Conservation (phyloP, 2,797 vertebrate genomes). For the Mycteria americana region DNA sequence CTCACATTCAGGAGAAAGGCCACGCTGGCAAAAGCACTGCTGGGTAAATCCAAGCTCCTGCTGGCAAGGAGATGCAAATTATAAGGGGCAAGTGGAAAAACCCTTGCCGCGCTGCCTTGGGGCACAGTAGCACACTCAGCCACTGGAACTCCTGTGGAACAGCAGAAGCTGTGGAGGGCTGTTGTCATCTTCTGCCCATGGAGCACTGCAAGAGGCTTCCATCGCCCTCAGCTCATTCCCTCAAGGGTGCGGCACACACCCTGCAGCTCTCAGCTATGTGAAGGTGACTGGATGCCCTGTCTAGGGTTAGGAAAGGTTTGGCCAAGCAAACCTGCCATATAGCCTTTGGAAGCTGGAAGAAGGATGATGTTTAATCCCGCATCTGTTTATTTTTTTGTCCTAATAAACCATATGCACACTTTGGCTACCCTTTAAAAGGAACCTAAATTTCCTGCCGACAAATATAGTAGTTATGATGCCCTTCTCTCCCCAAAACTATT, state of each 20-base stretch:
- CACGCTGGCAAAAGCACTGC: neutral
- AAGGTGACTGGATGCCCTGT: rapidly evolving
- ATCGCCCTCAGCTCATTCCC: neutral
- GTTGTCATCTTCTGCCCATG: neutral
- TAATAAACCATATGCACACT: neutral
- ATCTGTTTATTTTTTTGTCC: neutral
- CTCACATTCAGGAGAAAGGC: neutral
- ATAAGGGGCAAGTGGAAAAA: neutral
- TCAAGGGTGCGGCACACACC: neutral
- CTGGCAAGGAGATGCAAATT: neutral
- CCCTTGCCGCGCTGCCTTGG: neutral
- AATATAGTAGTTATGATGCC: neutral
- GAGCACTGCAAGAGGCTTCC: neutral
- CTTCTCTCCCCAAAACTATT: neutral
- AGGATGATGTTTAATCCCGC: neutral
- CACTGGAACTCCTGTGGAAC: neutral
- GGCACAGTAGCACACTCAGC: neutral
- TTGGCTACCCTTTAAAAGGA: neutral
- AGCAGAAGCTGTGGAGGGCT: neutral
- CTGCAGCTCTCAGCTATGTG: neutral
- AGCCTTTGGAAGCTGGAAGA: neutral
- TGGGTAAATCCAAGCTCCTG: neutral
- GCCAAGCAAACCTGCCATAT: neutral
- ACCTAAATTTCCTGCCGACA: neutral
- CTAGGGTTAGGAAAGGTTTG: neutral